phyloP scores from a whole-genome alignment of 2,797 vertebrate species.

The Typhlichthys subterraneus region DNA sequence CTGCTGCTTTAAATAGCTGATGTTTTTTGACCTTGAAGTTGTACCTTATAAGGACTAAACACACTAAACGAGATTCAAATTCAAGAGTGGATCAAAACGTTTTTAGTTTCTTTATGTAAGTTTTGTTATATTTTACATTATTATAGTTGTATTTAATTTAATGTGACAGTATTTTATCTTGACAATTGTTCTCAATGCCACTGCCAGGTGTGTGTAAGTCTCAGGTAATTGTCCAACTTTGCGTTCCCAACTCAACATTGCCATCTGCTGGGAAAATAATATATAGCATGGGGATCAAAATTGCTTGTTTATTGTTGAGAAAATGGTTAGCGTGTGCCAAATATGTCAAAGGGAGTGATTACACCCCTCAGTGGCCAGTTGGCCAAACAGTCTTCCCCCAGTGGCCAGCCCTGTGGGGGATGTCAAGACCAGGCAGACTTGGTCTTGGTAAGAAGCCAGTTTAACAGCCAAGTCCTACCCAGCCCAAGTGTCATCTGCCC shows the following conservation, averaged over 20 bases:
- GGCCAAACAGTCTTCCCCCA: constrained; percentile 70
- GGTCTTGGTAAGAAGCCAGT: constrained; percentile 65
- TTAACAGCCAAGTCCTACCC: constrained; percentile 68
- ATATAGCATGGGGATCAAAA: constrained; percentile 51
- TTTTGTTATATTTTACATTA: not conserved
- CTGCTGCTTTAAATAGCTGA: not conserved
- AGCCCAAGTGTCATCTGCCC: constrained; percentile 67
- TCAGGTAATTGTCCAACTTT: constrained; percentile 5
- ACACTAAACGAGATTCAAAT: not conserved
- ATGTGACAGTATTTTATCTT: constrained; percentile 6
- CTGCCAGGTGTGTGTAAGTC: not conserved
- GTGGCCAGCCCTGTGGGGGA: constrained; percentile 67
- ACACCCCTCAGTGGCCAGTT: constrained; percentile 76
- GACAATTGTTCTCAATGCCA: constrained; percentile 18
- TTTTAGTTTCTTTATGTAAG: not conserved
- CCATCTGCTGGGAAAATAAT: constrained; percentile 74
- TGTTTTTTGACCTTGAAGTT: constrained; percentile 5
- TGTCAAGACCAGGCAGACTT: constrained; percentile 62
- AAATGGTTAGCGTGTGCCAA: constrained; percentile 64
- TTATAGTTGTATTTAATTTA: not conserved
- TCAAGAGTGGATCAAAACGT: not conserved
- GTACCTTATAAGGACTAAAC: not conserved
- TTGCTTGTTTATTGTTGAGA: constrained; percentile 43
- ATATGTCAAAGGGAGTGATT: constrained; percentile 76
- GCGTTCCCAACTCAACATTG: constrained; percentile 72